These are phyloP conservation scores for Drosophila nannoptera DNA, from an alignment of 1,140 invertebrate species.

Conservation along the genomic window DNA sequence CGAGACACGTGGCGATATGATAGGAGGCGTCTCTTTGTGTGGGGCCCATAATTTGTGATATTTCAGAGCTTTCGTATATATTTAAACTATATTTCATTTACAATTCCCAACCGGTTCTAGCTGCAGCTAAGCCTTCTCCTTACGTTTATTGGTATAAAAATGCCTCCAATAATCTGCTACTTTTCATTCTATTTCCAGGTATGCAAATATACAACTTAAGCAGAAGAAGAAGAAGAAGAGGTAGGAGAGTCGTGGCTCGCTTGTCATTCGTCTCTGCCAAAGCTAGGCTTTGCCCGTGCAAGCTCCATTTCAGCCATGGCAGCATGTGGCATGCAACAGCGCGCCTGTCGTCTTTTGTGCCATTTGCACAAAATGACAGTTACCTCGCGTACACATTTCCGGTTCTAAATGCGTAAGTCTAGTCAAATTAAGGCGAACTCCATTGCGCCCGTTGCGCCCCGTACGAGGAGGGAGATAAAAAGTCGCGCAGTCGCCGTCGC, in stretches of 20 bases:
- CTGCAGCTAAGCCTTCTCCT: neutral
- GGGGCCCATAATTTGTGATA: neutral
- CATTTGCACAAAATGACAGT: constrained; percentile 75
- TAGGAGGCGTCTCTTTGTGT: no score
- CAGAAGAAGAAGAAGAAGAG: neutral
- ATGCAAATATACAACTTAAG: neutral
- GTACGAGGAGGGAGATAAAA: constrained; percentile 48
- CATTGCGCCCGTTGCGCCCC: constrained; percentile 15
- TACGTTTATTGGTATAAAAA: neutral
- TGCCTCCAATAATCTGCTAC: neutral
- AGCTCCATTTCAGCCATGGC: constrained; percentile 21
- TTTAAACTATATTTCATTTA: neutral
- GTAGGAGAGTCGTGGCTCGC: neutral
- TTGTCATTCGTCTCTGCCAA: constrained; percentile 35
- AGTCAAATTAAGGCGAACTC: constrained; percentile 72
- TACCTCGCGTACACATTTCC: constrained; percentile 60
- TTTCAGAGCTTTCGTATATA: neutral
- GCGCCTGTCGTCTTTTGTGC: constrained; percentile 65
- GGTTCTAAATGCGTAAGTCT: constrained; percentile 77
- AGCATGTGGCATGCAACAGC: constrained; percentile 14
- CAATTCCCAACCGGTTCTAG: neutral
- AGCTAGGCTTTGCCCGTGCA: constrained; percentile 1
- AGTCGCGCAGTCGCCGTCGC: constrained; percentile 29
- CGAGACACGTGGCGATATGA: neutral
- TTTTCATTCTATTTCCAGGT: constrained; percentile 8